These are phyloP conservation scores for Dryobates pubescens DNA, from an alignment of 2,797 vertebrate species.

Conservation along the genomic window DNA sequence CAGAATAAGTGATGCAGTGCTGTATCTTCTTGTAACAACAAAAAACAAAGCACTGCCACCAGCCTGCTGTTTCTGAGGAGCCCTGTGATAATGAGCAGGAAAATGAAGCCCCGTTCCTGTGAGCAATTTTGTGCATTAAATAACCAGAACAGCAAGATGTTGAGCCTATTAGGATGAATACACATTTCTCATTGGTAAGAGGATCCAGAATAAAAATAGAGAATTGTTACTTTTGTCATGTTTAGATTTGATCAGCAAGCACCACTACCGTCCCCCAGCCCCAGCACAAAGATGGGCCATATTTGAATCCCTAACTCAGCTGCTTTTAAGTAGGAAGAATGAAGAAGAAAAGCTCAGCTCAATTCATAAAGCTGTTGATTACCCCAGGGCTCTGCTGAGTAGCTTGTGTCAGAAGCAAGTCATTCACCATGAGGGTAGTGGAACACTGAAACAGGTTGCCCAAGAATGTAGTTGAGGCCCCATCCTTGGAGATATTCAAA, in stretches of 20 bases:
- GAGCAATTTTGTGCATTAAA: not conserved
- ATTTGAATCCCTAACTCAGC: not conserved
- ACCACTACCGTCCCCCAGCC: not conserved
- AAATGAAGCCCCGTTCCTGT: not conserved
- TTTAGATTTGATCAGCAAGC: not conserved
- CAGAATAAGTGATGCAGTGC: not conserved
- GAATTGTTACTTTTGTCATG: not conserved
- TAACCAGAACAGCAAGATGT: not conserved
- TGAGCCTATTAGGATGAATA: rapidly evolving
- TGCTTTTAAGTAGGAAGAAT: not conserved
- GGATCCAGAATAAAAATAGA: not conserved
- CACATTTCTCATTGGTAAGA: rapidly evolving
- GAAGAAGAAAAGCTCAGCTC: not conserved
- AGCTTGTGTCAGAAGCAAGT: not conserved
- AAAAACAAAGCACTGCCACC: not conserved
- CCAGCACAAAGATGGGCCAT: not conserved
- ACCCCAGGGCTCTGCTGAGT: not conserved
- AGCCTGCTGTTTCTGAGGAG: not conserved
- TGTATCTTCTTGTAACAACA: not conserved
- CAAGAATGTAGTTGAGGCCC: too few relatives aligned
- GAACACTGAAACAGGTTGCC: too few relatives aligned
- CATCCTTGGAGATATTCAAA: too few relatives aligned
- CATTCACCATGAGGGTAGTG: too few relatives aligned
- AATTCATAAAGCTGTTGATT: not conserved
- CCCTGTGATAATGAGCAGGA: not conserved